Evolutionary conservation across 2,797 vertebrate species (phyloP).

Genomic region (Anguilla pacifica): DNA sequence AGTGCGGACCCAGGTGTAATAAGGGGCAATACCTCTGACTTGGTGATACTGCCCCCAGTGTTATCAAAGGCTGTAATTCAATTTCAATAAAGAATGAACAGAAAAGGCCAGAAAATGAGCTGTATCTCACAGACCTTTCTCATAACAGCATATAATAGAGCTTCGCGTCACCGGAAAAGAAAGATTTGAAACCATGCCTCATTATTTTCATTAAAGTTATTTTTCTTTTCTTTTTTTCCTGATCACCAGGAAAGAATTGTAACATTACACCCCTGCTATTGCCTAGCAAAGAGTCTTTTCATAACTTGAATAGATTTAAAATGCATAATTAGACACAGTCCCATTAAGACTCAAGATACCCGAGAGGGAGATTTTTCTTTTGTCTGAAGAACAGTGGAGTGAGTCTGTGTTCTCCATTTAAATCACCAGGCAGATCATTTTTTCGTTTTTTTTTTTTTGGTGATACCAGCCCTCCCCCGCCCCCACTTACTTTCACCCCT

Average conservation of each 20-base stretch:
- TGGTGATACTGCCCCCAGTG: neutral
- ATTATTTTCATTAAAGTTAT: neutral
- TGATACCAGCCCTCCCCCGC: neutral
- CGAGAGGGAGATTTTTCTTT: neutral
- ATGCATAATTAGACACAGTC: slow-evolving; percentile 2
- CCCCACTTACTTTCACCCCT: neutral
- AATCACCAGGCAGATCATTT: neutral
- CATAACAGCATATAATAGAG: neutral
- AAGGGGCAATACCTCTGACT: neutral
- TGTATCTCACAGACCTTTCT: neutral
- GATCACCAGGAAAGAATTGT: neutral
- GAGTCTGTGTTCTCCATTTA: neutral
- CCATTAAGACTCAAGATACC: neutral
- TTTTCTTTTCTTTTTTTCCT: neutral
- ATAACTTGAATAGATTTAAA: neutral
- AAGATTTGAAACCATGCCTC: neutral
- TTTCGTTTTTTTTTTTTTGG: neutral
- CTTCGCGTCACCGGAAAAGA: neutral
- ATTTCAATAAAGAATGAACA: neutral
- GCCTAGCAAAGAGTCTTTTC: neutral
- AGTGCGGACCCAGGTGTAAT: no score
- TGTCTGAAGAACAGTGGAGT: neutral
- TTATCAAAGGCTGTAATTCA: neutral
- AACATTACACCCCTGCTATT: neutral
- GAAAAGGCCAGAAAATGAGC: neutral